A percentile compares a stretch with the other conserved stretches of the same genome.
phyloP scores from a whole-genome alignment of 2,888 invertebrate species.

The Branchellion lobata region DNA sequence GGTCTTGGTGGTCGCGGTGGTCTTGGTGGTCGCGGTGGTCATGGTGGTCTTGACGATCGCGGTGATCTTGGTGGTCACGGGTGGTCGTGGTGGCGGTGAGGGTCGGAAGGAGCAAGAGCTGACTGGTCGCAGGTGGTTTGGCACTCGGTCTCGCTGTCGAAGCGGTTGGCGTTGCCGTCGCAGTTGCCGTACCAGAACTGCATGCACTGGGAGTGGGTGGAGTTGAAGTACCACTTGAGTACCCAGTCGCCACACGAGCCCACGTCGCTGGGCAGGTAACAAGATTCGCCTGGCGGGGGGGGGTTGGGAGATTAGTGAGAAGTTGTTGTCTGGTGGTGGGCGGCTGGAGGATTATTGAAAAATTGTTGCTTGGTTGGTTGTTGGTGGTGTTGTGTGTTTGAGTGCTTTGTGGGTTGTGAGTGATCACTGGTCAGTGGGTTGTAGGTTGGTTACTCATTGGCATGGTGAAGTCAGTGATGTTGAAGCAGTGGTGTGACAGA shows the following conservation, averaged over 20 bases:
- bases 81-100: neutral
- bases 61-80: too few species aligned
- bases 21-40: too few species aligned
- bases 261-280: slow-evolving; percentile 39
- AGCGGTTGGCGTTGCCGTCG: slow-evolving; percentile 45
- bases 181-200: slow-evolving; percentile 48
- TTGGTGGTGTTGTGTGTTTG: too few species aligned
- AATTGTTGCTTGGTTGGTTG: too few species aligned
- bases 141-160: slow-evolving; percentile 41
- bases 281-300: slow-evolving; percentile 14
- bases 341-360: too few species aligned
- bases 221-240: slow-evolving; percentile 45
- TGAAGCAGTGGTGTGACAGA: too few species aligned
- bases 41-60: too few species aligned
- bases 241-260: slow-evolving; percentile 41
- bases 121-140: slow-evolving; percentile 1
- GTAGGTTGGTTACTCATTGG: too few species aligned
- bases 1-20: neutral
- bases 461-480: too few species aligned
- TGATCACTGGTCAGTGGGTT: too few species aligned
- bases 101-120: neutral
- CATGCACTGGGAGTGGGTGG: slow-evolving; percentile 8
- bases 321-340: too few species aligned
- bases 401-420: too few species aligned
- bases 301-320: neutral